A percentile compares a stretch with the other conserved stretches of the same genome.
phyloP scores from a whole-genome alignment of 2,888 invertebrate species.

The Harpalus rufipes region DNA sequence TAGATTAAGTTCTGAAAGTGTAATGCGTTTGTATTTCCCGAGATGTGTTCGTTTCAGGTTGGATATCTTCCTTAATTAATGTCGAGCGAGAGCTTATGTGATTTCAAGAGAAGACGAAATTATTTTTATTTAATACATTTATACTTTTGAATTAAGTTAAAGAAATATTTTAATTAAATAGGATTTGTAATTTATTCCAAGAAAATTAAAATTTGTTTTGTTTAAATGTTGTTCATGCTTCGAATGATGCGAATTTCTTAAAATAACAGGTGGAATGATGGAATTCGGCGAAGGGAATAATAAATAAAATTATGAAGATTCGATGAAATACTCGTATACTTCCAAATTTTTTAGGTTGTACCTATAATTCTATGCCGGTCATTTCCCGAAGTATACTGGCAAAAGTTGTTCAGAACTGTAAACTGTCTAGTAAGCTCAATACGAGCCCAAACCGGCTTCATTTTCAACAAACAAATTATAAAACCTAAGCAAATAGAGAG shows the following conservation, averaged over 20 bases:
- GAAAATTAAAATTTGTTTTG: constrained; percentile 33
- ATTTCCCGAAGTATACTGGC: too few relatives aligned
- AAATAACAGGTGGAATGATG: constrained; percentile 1
- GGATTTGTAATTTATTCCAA: constrained; percentile 24
- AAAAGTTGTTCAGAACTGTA: too few relatives aligned
- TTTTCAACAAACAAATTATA: too few relatives aligned
- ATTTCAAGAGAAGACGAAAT: constrained; percentile 17
- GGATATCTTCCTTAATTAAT: constrained; percentile 54
- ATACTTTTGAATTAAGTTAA: constrained; percentile 22
- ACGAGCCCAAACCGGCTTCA: too few relatives aligned
- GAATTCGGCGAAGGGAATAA: too few relatives aligned
- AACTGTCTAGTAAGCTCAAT: too few relatives aligned
- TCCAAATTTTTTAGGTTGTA: too few relatives aligned
- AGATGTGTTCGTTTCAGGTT: constrained; percentile 23
- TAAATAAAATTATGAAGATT: too few relatives aligned
- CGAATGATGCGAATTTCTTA: neutral
- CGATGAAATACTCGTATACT: too few relatives aligned
- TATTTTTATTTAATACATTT: constrained; percentile 34
- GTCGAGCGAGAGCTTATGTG: constrained; percentile 26
- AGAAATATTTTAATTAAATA: constrained; percentile 36
- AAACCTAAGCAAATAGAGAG: too few relatives aligned
- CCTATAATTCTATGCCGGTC: too few relatives aligned
- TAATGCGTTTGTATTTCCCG: constrained; percentile 46
- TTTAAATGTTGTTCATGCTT: constrained; percentile 25
- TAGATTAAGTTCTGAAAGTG: constrained; percentile 53